These are phyloP conservation scores for Drosophila sordidula DNA, from an alignment of 2,888 invertebrate species.

Conservation along the genomic window DNA sequence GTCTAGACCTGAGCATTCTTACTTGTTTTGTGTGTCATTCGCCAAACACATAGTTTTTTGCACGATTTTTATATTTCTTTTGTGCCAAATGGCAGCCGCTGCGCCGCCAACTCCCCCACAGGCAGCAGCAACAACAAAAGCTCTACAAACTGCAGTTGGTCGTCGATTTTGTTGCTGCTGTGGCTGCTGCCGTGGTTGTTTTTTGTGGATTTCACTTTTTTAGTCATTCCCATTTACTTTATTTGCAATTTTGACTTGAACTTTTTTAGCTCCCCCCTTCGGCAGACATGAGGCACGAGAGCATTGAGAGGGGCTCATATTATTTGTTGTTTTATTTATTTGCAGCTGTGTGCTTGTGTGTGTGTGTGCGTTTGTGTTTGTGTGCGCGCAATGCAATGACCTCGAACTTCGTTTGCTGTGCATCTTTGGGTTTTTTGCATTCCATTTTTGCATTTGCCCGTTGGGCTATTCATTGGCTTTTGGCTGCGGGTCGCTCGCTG, in stretches of 20 bases:
- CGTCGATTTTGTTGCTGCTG: constrained; percentile 15
- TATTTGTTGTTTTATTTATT: constrained; percentile 58
- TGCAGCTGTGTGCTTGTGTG: constrained; percentile 28
- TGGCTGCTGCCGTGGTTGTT: constrained; percentile 42
- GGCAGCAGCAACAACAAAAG: constrained; percentile 34
- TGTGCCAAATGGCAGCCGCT: constrained; percentile 48
- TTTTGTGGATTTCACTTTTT: constrained; percentile 68
- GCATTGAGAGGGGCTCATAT: constrained; percentile 29
- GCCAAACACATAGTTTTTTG: constrained; percentile 34
- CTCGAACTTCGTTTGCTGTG: constrained; percentile 78
- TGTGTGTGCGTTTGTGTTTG: constrained; percentile 15
- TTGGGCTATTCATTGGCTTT: constrained; percentile 59
- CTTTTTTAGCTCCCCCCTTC: constrained; percentile 48
- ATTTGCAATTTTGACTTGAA: constrained; percentile 66
- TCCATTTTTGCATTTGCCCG: constrained; percentile 52
- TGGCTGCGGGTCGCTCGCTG: constrained; percentile 34
- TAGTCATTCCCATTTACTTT: constrained; percentile 67
- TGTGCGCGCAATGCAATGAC: constrained; percentile 74
- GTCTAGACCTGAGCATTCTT: constrained; percentile 1
- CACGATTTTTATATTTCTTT: constrained; percentile 46
- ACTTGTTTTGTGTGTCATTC: constrained; percentile 48
- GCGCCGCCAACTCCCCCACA: constrained; percentile 54
- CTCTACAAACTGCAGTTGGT: constrained; percentile 46
- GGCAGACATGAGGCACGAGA: constrained; percentile 20
- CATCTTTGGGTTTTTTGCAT: constrained; percentile 60